Percentiles rank a stretch among this genome's conserved stretches.
Evolutionary conservation across 2,113 vertebrate genomes (phyloP).

Genomic region (Tamias sibiricus): DNA sequence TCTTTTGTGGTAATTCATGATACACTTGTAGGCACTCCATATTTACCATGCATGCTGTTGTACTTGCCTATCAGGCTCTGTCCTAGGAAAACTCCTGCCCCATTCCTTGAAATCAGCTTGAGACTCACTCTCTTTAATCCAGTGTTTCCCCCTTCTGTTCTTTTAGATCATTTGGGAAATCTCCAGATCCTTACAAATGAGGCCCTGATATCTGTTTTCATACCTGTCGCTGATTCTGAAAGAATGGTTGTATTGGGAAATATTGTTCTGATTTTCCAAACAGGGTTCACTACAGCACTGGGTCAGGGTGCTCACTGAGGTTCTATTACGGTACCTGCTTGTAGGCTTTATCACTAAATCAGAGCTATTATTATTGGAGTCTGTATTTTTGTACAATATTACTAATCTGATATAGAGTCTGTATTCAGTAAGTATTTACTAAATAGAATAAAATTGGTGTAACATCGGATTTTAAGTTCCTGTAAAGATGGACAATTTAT

Average conservation of each 20-base stretch:
- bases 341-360: background rate
- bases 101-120: background rate
- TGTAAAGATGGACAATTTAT: background rate
- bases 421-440: background rate
- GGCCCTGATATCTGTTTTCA: accelerated
- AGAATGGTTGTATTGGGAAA: background rate
- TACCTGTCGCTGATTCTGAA: background rate
- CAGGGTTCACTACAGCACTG: too few species aligned
- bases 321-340: background rate
- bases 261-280: background rate
- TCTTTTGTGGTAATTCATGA: background rate
- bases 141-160: background rate
- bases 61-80: background rate
- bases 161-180: background rate
- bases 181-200: background rate
- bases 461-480: background rate
- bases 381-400: background rate
- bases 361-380: background rate
- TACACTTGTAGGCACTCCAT: accelerated
- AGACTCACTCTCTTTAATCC: background rate
- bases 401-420: background rate
- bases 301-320: background rate
- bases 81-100: background rate
- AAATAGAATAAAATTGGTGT: background rate
- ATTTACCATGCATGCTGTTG: background rate